A percentile compares a stretch with the other conserved stretches of the same genome.
Conservation (phyloP, 64 coral and sea anemone genomes). For the Stichodactyla helianthus region DNA sequence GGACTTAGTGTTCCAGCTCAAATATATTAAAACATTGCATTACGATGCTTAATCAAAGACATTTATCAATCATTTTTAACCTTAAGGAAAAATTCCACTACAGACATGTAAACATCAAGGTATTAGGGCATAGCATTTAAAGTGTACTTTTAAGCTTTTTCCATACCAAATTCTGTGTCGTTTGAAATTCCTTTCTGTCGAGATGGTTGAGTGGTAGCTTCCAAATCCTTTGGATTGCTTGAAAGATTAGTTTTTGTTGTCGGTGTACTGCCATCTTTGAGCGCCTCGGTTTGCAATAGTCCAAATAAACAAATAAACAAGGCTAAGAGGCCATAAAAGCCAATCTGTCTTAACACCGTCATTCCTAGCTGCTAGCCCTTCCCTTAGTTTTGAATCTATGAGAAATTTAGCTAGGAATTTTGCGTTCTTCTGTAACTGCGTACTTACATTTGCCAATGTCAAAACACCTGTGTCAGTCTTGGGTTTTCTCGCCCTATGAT, state of each 20-base stretch:
- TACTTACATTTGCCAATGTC: conserved; percentile 5
- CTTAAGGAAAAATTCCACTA: neutral
- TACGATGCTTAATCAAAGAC: neutral
- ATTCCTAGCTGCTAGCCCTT: neutral
- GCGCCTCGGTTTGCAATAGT: neutral
- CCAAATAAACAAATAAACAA: neutral
- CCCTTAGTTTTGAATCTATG: neutral
- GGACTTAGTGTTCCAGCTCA: neutral
- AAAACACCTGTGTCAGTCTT: conserved; percentile 17
- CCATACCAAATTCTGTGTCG: neutral
- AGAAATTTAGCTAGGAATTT: neutral
- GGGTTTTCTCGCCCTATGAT: neutral
- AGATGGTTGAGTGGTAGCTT: neutral
- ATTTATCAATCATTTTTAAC: neutral
- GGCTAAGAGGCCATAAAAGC: neutral
- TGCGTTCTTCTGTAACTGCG: neutral
- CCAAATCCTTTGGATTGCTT: neutral
- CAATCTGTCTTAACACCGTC: neutral
- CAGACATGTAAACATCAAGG: neutral
- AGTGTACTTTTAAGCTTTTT: neutral
- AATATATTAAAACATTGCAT: neutral
- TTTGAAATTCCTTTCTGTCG: neutral
- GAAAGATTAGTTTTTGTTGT: neutral
- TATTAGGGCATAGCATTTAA: neutral
- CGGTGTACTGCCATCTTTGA: neutral